Percentiles rank a stretch among this genome's conserved stretches.
Conservation (phyloP, 2,888 invertebrate genomes). For the Eupelmus urozonus region DNA sequence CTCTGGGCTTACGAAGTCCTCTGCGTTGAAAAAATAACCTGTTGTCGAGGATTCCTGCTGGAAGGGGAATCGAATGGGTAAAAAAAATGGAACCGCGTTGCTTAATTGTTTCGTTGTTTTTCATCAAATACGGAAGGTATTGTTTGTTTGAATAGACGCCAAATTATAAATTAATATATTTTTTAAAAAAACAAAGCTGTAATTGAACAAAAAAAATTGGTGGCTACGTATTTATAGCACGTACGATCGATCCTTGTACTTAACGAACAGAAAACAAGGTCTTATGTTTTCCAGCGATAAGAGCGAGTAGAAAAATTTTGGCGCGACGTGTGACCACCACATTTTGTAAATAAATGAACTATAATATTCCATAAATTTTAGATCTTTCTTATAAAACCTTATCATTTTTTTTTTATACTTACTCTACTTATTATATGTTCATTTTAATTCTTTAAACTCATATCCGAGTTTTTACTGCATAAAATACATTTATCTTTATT, state of each 20-base stretch:
- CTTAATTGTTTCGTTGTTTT: conserved; percentile 49
- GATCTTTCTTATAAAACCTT: background rate
- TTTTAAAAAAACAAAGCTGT: conserved; percentile 40
- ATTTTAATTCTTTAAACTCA: too few species aligned
- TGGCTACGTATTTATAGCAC: conserved; percentile 43
- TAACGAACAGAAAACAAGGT: conserved; percentile 65
- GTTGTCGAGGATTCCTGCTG: conserved; percentile 51
- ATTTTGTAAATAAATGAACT: conserved; percentile 68
- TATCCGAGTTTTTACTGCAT: too few species aligned
- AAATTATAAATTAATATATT: conserved; percentile 50
- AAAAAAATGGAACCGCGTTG: conserved; percentile 24
- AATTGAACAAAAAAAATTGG: conserved; percentile 48
- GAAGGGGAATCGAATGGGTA: conserved; percentile 47
- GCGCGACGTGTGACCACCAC: conserved; percentile 63
- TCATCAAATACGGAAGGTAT: conserved; percentile 38
- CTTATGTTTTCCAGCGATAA: conserved; percentile 50
- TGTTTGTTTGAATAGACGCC: conserved; percentile 47
- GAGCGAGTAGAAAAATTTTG: conserved; percentile 40
- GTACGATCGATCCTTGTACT: conserved; percentile 65
- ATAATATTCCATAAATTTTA: conserved; percentile 38
- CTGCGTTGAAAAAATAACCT: conserved; percentile 48
- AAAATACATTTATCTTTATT: background rate
- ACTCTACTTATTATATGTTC: too few species aligned
- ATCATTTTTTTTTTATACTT: too few species aligned
- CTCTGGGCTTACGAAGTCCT: conserved; percentile 50